Conservation (phyloP, 2,113 vertebrate species). For the Todiramphus saurophagus region DNA sequence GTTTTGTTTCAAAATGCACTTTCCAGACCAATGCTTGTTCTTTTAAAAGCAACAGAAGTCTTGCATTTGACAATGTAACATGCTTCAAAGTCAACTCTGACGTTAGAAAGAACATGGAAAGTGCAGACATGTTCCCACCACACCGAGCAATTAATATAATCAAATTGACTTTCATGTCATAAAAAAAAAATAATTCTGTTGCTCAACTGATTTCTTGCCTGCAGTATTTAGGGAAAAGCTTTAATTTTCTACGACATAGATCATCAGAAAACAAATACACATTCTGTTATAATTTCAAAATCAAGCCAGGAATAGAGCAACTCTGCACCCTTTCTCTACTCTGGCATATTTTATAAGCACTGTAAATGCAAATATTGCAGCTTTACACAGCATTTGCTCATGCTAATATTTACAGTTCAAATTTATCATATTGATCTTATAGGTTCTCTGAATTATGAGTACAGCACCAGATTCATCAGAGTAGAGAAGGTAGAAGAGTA, state of each 20-base stretch:
- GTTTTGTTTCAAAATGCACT: background rate
- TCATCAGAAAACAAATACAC: background rate
- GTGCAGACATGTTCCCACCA: background rate
- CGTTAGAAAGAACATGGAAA: background rate
- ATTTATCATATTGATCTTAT: background rate
- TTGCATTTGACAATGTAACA: background rate
- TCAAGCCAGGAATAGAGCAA: background rate
- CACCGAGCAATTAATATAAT: background rate
- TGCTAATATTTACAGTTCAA: background rate
- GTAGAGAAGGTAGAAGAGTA: background rate
- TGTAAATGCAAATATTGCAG: background rate
- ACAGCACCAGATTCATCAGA: background rate
- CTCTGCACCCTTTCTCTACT: background rate
- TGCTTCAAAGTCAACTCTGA: background rate
- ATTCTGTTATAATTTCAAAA: background rate
- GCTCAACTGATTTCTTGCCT: background rate
- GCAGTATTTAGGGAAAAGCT: background rate
- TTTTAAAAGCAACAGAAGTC: background rate
- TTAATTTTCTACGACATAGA: background rate
- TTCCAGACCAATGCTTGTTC: background rate
- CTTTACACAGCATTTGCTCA: background rate
- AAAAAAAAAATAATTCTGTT: background rate
- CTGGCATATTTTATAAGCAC: background rate
- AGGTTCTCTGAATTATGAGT: background rate
- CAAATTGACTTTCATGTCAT: background rate